These are phyloP conservation scores for Cladorhizidae sp. DNA, from an alignment of 37 sponge, comb jelly and placozoan species.

Conservation along the genomic window DNA sequence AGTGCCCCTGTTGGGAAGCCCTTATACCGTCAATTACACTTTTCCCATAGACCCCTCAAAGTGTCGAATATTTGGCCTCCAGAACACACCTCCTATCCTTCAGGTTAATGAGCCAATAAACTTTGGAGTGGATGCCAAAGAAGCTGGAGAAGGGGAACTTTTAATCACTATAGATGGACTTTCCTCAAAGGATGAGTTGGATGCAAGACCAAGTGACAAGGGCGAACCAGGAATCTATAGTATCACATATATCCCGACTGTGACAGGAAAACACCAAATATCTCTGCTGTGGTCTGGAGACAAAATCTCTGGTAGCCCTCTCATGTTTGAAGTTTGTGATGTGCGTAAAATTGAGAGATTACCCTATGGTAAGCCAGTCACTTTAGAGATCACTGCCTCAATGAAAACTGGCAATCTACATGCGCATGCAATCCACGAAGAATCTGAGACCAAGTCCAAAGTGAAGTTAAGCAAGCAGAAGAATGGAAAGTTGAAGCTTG, in stretches of 20 bases:
- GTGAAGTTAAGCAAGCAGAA: slow-evolving; percentile 51
- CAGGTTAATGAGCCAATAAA: slow-evolving; percentile 45
- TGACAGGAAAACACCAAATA: slow-evolving; percentile 54
- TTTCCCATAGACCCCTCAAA: slow-evolving; percentile 33
- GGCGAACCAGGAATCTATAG: slow-evolving; percentile 39
- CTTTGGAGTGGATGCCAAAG: slow-evolving; percentile 59
- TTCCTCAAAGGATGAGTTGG: slow-evolving; percentile 24
- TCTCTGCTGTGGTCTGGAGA: slow-evolving; percentile 52
- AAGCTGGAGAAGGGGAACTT: slow-evolving; percentile 78
- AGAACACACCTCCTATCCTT: slow-evolving; percentile 28
- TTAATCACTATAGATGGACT: slow-evolving; percentile 59
- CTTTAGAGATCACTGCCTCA: slow-evolving; percentile 40
- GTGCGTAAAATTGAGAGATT: slow-evolving; percentile 10
- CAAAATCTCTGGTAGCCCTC: slow-evolving; percentile 58
- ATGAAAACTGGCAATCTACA: slow-evolving; percentile 43
- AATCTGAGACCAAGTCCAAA: slow-evolving; percentile 33
- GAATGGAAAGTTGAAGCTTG: slow-evolving; percentile 42
- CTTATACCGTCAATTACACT: slow-evolving; percentile 48
- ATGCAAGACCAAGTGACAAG: slow-evolving; percentile 35
- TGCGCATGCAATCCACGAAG: slow-evolving; percentile 42
- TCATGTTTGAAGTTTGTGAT: slow-evolving; percentile 55
- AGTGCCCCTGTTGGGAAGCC: slow-evolving; percentile 35
- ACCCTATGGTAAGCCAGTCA: slow-evolving; percentile 52
- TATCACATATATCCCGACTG: slow-evolving; percentile 64
- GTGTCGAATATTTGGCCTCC: slow-evolving; percentile 52